These are phyloP conservation scores for Aplocera efformata DNA, from an alignment of 2,888 invertebrate species.

Conservation along the genomic window DNA sequence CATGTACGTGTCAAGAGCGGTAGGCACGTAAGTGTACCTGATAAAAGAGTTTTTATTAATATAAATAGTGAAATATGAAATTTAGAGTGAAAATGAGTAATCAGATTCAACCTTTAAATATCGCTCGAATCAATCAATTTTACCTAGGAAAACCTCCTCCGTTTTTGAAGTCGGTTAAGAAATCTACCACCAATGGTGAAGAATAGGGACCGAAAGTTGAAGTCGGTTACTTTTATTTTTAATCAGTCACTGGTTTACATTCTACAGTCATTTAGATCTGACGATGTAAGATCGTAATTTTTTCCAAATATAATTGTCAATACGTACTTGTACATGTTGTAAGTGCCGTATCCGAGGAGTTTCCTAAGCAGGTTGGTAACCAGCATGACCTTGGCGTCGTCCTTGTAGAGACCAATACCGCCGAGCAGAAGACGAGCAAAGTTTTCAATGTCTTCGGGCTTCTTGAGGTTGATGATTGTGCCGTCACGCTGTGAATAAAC, in stretches of 20 bases:
- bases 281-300: background rate
- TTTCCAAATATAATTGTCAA: background rate
- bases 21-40: slow-evolving; percentile 76
- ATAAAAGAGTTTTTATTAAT: slow-evolving; percentile 24
- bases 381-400: slow-evolving; percentile 78
- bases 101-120: too few species aligned
- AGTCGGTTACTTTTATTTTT: too few species aligned
- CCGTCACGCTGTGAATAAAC: slow-evolving; percentile 73
- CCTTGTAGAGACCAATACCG: slow-evolving; percentile 75
- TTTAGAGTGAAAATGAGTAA: too few species aligned
- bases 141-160: too few species aligned
- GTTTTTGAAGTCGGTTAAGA: too few species aligned
- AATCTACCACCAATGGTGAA: too few species aligned
- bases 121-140: too few species aligned
- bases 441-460: slow-evolving; percentile 83
- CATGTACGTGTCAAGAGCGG: slow-evolving; percentile 82
- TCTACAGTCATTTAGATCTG: background rate
- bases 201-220: too few species aligned
- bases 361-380: slow-evolving; percentile 57
- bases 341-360: slow-evolving; percentile 55
- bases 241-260: too few species aligned
- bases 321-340: slow-evolving; percentile 66
- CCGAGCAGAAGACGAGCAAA: slow-evolving; percentile 84
- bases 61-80: too few species aligned
- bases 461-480: slow-evolving; percentile 80